Conservation (phyloP, 2,797 vertebrate species). For the Rhynchotus rufescens region DNA sequence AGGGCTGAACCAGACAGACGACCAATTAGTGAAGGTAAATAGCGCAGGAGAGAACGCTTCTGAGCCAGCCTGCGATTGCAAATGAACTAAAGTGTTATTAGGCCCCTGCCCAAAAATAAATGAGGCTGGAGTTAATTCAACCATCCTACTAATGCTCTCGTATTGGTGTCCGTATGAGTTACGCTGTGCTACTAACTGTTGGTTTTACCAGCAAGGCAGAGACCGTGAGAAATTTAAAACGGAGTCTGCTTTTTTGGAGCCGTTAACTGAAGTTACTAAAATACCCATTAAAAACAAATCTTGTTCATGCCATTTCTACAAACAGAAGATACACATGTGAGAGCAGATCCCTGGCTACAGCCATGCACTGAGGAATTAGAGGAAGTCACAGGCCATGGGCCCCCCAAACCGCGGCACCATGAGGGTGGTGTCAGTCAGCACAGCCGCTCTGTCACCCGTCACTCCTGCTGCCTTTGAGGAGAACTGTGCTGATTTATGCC, state of each 20-base stretch:
- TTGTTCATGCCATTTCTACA: not conserved
- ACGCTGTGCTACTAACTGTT: not conserved
- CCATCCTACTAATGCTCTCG: not conserved
- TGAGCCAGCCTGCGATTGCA: not conserved
- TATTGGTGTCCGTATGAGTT: not conserved
- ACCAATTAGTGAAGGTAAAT: constrained; percentile 10
- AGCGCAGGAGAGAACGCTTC: not conserved
- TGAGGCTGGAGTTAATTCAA: constrained; percentile 23
- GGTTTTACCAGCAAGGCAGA: not conserved
- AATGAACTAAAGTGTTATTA: not conserved
- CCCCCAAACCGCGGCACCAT: not conserved
- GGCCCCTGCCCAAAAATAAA: not conserved
- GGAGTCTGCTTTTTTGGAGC: not conserved
- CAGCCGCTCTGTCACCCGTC: not conserved
- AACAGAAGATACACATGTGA: not conserved
- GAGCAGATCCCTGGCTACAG: not conserved
- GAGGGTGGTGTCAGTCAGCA: not conserved
- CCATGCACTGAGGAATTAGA: not conserved
- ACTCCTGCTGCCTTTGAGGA: not conserved
- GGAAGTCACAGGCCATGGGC: not conserved
- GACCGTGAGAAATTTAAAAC: not conserved
- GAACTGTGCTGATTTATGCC: not conserved
- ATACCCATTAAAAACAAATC: not conserved
- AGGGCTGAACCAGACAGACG: not conserved
- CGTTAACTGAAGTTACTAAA: not conserved